These are phyloP conservation scores for Pseudeuparius sepicola DNA, from an alignment of 2,888 invertebrate species.

Conservation along the genomic window DNA sequence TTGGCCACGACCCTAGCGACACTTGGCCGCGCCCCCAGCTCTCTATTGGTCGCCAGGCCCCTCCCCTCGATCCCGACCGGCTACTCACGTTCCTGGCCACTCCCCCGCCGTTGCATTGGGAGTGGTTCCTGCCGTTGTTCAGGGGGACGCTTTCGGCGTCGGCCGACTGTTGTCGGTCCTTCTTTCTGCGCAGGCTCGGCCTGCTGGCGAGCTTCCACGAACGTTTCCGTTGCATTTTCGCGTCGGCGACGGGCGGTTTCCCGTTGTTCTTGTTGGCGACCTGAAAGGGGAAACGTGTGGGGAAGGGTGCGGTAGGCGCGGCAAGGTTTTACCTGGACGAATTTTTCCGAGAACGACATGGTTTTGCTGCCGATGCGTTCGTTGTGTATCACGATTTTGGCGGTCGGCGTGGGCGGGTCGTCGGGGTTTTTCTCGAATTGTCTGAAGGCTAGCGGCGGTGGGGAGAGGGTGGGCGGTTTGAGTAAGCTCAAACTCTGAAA, in stretches of 20 bases:
- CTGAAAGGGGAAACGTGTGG: no score
- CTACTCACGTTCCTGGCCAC: conserved; percentile 38
- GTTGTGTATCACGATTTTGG: conserved; percentile 38
- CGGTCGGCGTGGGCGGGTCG: conserved; percentile 25
- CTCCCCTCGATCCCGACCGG: no score
- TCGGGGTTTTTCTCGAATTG: conserved; percentile 35
- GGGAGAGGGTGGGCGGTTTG: conserved; percentile 48
- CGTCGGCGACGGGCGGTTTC: conserved; percentile 28
- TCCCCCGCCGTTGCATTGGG: conserved; percentile 56
- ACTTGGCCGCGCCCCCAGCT: no score
- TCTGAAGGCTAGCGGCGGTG: conserved; percentile 35
- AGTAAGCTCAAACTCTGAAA: conserved; percentile 47
- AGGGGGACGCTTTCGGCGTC: conserved; percentile 53
- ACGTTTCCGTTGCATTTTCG: conserved; percentile 57
- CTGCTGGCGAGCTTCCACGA: conserved; percentile 63
- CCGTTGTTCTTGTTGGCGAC: conserved; percentile 23
- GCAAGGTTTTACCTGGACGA: conserved; percentile 22
- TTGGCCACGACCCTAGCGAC: no score
- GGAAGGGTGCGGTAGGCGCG: conserved; percentile 9
- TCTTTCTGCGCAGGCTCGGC: conserved; percentile 62
- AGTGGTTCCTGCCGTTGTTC: conserved; percentile 65
- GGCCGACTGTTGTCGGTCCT: conserved; percentile 47
- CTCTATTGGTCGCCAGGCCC: no score
- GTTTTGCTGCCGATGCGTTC: conserved; percentile 37
- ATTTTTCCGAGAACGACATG: conserved; percentile 38